Percentiles rank a stretch among this genome's conserved stretches.
Conservation (phyloP, 1,140 invertebrate species). For the Bombus fervidus region DNA sequence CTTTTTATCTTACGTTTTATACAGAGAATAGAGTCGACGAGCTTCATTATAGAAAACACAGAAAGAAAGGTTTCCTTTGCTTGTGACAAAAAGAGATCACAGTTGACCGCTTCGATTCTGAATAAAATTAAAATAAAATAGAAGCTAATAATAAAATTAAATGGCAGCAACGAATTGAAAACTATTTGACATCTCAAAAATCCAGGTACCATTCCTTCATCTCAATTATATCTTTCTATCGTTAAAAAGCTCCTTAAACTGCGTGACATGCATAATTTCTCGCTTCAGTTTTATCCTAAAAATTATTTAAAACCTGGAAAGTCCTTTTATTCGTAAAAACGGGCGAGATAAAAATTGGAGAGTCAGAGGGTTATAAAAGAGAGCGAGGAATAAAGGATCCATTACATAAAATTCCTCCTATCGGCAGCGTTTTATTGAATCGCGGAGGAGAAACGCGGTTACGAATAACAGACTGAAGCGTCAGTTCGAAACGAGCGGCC, state of each 20-base stretch:
- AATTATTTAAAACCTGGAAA: too few relatives aligned
- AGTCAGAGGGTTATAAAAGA: not conserved
- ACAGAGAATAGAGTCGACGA: not conserved
- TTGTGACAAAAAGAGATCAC: too few relatives aligned
- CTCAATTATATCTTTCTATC: not conserved
- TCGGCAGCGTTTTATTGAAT: not conserved
- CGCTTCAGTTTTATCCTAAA: too few relatives aligned
- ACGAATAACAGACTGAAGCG: conserved; percentile 15
- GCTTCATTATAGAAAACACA: too few relatives aligned
- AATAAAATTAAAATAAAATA: not conserved
- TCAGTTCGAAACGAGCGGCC: conserved; percentile 3
- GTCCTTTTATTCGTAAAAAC: not conserved
- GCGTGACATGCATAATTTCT: not conserved
- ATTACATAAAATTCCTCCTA: not conserved
- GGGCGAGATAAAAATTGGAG: not conserved
- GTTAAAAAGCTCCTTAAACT: not conserved
- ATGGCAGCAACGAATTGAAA: not conserved
- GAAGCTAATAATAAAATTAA: not conserved
- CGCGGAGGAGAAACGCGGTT: not conserved
- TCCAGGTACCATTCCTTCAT: not conserved
- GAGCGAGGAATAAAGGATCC: not conserved
- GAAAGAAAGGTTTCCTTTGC: too few relatives aligned
- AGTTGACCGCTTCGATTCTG: not conserved
- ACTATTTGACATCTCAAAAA: not conserved
- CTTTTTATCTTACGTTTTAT: not conserved